These are phyloP conservation scores for Otolemur crassicaudatus DNA, from an alignment of 2,797 vertebrate genomes.

Conservation along the genomic window DNA sequence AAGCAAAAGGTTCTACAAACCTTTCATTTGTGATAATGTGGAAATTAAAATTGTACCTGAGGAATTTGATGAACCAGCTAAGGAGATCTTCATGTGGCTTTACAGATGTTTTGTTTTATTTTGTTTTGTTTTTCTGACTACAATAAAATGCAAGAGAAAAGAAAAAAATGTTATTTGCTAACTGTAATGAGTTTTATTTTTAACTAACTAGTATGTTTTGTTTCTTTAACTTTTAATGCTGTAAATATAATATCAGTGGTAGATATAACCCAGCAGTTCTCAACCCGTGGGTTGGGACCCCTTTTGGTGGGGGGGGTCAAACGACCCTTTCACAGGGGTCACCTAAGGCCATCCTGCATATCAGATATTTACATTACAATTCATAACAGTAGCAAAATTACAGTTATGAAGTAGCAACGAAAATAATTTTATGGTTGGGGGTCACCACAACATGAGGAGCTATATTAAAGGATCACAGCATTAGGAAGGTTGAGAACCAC, in stretches of 20 bases:
- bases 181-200: slow-evolving; percentile 21
- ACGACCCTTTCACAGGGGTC: too few relatives aligned
- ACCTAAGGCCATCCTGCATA: too few relatives aligned
- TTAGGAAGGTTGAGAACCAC: too few relatives aligned
- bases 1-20: not conserved
- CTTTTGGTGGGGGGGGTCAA: too few relatives aligned
- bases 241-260: not conserved
- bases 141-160: not conserved
- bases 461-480: too few relatives aligned
- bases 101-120: not conserved
- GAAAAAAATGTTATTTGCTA: not conserved
- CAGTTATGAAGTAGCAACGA: too few relatives aligned
- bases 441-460: too few relatives aligned
- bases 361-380: too few relatives aligned
- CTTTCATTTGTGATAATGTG: not conserved
- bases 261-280: too few relatives aligned
- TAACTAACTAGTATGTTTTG: not conserved
- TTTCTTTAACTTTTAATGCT: slow-evolving; percentile 20
- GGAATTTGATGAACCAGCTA: not conserved
- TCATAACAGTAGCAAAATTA: too few relatives aligned
- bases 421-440: too few relatives aligned
- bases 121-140: not conserved
- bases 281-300: too few relatives aligned
- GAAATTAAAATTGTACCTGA: not conserved
- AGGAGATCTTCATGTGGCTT: not conserved